Base-by-base conservation (phyloP, 2,888 invertebrate genomes). In the Tetranychus truncatus region DNA sequence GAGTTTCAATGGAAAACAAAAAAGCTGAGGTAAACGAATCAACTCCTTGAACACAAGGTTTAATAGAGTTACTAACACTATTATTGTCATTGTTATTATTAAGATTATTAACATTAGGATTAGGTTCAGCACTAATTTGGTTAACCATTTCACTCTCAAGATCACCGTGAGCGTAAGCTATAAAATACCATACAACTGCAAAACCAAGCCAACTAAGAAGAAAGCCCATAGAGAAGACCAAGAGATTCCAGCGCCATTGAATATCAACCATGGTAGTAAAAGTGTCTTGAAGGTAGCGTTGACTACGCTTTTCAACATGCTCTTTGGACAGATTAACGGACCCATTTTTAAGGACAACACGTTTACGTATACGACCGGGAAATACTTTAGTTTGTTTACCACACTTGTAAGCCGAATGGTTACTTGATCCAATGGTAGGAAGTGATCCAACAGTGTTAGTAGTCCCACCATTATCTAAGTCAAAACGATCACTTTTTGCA, bases 251-350 rank as follows among this genome's bases (percentile, higher is more conserved):
- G 11, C 81, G 80, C 84, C 84, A 84, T 72, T 72, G 45, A 44
- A 72, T 72, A 20, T 72, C 72, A 79, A 95, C 92, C 79, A 95
- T 85, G 67, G 95, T 94, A 75, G 94, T 94, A 85, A 94, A 95
- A 81, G 95, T 90, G 82, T 95, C 95, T 81, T 79, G 79, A 80
- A 96, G 87, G 86, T 95, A 96, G 82, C 92, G 89, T 82, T 94
- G 88, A 81, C 92, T 87, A 82, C 94, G 87, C 85, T 95, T 95
- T 79, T 94, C 91, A 81, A 97, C 94, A 77, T 93, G 92, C 76
- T 91, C 92, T 85, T 95, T 94, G 79, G 92, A 91, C 79, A 97
- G 92, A 85, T 97, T 97, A 85, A 95, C 95, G 84, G 95, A 95
- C 78, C 97, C 96, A 84, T 95, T 95, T 84, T 97, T 97, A 85